Evolutionary conservation across 2,888 invertebrate genomes (phyloP).

Genomic region (Ellobium chinense): DNA sequence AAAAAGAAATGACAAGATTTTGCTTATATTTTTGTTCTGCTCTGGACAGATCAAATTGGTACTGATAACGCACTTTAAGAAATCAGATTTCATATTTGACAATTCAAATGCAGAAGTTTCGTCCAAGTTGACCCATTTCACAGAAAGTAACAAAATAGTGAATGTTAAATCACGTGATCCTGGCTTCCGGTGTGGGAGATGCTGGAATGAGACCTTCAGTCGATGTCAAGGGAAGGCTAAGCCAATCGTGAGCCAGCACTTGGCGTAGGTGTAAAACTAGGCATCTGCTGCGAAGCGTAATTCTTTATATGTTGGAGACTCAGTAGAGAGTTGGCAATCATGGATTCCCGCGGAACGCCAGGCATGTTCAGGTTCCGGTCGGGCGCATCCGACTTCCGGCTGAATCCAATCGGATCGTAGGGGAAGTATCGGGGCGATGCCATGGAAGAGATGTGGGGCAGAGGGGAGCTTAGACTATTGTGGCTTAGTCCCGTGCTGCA

Average conservation of each 20-base stretch:
- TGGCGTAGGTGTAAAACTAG: constrained; percentile 68
- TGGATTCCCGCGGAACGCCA: constrained; percentile 62
- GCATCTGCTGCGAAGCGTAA: constrained; percentile 80
- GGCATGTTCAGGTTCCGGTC: constrained; percentile 70
- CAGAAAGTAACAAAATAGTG: too few relatives aligned
- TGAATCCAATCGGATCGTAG: constrained; percentile 95
- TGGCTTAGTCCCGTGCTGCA: constrained; percentile 61
- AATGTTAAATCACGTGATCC: not conserved
- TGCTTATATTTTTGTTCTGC: too few relatives aligned
- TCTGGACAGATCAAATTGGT: too few relatives aligned
- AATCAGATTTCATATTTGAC: too few relatives aligned
- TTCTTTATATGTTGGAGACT: constrained; percentile 96
- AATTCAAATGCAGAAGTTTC: too few relatives aligned
- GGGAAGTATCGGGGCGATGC: constrained; percentile 82
- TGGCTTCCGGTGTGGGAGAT: not conserved
- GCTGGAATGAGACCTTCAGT: constrained; percentile 34
- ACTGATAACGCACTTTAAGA: too few relatives aligned
- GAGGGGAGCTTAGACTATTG: constrained; percentile 71
- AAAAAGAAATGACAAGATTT: too few relatives aligned
- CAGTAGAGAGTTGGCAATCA: constrained; percentile 74
- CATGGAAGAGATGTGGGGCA: constrained; percentile 76
- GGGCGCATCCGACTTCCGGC: constrained; percentile 83
- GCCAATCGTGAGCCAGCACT: constrained; percentile 68
- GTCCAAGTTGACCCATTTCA: too few relatives aligned
- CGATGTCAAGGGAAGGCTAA: constrained; percentile 54